Percentiles rank a stretch among this genome's conserved stretches.
Evolutionary conservation across 2,888 invertebrate genomes (phyloP).

Genomic region (Drosophila anomalipes): DNA sequence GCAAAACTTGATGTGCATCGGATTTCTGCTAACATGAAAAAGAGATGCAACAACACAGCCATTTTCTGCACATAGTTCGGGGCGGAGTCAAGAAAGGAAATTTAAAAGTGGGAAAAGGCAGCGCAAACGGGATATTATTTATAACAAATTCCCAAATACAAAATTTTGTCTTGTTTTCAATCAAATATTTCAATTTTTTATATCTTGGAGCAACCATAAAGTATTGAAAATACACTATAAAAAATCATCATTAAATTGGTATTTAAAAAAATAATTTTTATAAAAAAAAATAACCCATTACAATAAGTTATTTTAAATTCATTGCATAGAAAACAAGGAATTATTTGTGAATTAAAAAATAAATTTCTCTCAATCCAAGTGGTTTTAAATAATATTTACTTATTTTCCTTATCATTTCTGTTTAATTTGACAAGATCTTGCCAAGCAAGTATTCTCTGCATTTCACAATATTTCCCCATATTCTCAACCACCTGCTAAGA

Average conservation of each 20-base stretch:
- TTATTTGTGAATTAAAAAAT: neutral
- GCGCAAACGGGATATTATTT: neutral
- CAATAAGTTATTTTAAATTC: neutral
- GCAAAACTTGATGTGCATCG: too few relatives aligned
- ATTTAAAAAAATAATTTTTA: neutral
- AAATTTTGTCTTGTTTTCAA: neutral
- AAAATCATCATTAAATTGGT: neutral
- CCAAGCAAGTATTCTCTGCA: neutral
- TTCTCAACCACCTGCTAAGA: slow-evolving; percentile 20
- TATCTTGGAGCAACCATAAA: neutral
- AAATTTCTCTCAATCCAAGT: too few relatives aligned
- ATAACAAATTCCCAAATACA: rapidly evolving
- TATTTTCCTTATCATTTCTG: neutral
- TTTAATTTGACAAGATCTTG: slow-evolving; percentile 34
- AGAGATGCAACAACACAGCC: slow-evolving; percentile 39
- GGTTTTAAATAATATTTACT: neutral
- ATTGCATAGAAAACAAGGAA: neutral
- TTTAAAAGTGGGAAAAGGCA: slow-evolving; percentile 19
- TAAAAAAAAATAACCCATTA: neutral
- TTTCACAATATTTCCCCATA: slow-evolving; percentile 14
- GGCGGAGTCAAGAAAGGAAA: slow-evolving; percentile 41
- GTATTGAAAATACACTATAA: rapidly evolving
- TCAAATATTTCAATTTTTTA: neutral
- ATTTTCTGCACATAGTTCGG: slow-evolving; percentile 61
- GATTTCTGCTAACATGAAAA: slow-evolving; percentile 8